Evolutionary conservation across 1,140 invertebrate genomes (phyloP), one percentile per base, ranked within the genome.

Genomic region (Pantala flavescens): DNA sequence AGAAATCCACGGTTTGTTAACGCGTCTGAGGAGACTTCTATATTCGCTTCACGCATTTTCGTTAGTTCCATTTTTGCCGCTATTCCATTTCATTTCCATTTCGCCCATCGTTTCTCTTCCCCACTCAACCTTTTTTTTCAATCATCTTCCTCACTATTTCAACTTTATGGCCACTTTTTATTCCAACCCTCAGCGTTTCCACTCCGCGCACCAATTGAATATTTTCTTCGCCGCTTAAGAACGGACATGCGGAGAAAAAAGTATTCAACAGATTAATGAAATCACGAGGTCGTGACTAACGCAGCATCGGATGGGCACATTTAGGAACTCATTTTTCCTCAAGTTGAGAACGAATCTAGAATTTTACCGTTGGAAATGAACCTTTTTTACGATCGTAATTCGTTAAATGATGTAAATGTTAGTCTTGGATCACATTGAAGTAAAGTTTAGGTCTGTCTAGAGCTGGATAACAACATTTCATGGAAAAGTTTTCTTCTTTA

Each of bases 121-220:
- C 28, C 28, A 7, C 49, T 21, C 49, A 21, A 3, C 14, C 49
- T 21, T 63, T 63, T 63, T 63, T 63, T 63, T 63, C 49, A 63
- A 63, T 63, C 49, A 63, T 63, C 49, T 63, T 21, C 16, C 49
- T 21, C 49, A 63, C 49, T 63, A 63, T 63, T 63, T 63, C 49
- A 63, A 63, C 49, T 63, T 63, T 63, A 63, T 63, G 49, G 49
- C 49, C 49, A 63, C 49, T 63, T 63, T 63, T 63, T 63, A 63
- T 63, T 63, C 49, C 49, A 3, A 16, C 12, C 49, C 49, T 63
- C 49, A 63, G 49, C 49, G 49, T 63, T 63, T 63, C 12, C 49
- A 63, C 49, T 12, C 49, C 12, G 1, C 49, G 49, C 14, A 63
- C 3, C 12, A 63, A 63, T 63, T 63, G 49, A 63, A 63, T 63